A percentile compares a stretch with the other conserved stretches of the same genome.
Conservation (phyloP, 30 jellyfish, hydroid and myxozoan species). For the Catostylus mosaicus region DNA sequence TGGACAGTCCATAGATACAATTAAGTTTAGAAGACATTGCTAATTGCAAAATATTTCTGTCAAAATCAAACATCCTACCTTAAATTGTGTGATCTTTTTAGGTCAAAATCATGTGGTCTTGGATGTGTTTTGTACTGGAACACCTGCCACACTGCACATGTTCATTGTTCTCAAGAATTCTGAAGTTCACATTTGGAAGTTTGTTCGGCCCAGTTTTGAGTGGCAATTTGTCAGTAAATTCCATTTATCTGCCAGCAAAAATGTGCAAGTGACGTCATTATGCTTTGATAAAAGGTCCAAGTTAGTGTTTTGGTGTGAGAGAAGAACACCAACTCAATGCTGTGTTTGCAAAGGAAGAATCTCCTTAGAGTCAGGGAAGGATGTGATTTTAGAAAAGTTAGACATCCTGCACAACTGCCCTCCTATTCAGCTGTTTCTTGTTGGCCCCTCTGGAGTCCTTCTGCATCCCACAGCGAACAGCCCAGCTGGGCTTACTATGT, state of each 20-base stretch:
- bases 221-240: constrained; percentile 68
- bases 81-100: no score
- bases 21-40: no score
- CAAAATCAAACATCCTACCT: no score
- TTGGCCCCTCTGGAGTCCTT: constrained; percentile 47
- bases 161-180: constrained; percentile 75
- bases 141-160: constrained; percentile 23
- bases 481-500: constrained; percentile 73
- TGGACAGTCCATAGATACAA: no score
- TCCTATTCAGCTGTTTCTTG: constrained; percentile 73
- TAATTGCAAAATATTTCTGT: no score
- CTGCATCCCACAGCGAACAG: constrained; percentile 70
- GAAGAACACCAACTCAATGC: constrained; percentile 91
- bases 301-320: constrained; percentile 89
- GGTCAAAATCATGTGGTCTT: constrained; percentile 31
- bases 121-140: constrained; percentile 50
- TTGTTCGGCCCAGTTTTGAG: constrained; percentile 67
- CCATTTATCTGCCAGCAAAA: constrained; percentile 69
- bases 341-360: constrained; percentile 75
- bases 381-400: constrained; percentile 21
- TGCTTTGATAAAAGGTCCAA: constrained; percentile 61
- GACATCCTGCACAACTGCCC: constrained; percentile 91
- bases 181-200: constrained; percentile 73
- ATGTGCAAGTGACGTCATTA: constrained; percentile 70
- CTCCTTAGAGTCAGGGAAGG: constrained; percentile 24